Conservation (phyloP, 2,888 invertebrate species). For the Noctua comes region DNA sequence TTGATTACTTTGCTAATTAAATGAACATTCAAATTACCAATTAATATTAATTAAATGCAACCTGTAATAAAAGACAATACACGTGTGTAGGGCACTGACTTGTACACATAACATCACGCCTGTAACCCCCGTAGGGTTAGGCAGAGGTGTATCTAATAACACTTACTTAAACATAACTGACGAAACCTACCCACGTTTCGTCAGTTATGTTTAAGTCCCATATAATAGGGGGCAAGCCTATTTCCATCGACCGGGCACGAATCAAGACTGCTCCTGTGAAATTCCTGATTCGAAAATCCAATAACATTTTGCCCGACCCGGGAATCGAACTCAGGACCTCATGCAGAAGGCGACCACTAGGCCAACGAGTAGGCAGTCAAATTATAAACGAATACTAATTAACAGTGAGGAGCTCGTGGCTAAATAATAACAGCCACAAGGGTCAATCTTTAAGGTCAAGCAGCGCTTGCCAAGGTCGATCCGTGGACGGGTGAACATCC, state of each 20-base stretch:
- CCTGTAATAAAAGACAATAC: slow-evolving; percentile 1
- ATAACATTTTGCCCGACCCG: not conserved
- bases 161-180: too few relatives aligned
- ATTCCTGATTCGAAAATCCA: not conserved
- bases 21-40: slow-evolving; percentile 3
- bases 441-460: not conserved
- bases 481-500: too few relatives aligned
- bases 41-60: slow-evolving; percentile 8
- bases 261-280: not conserved
- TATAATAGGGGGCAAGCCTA: not conserved
- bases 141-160: not conserved
- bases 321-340: not conserved
- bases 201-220: too few relatives aligned
- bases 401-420: not conserved
- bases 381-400: not conserved
- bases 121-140: not conserved
- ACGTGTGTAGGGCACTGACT: slow-evolving; percentile 30
- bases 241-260: not conserved
- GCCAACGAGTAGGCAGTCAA: not conserved
- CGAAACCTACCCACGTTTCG: not conserved
- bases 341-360: not conserved
- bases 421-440: not conserved
- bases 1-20: slow-evolving; percentile 27
- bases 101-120: not conserved
- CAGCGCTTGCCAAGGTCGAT: too few relatives aligned